Base-by-base conservation (phyloP, 53 echinoderm and acorn worm genomes). In the Paracentrotus lividus region DNA sequence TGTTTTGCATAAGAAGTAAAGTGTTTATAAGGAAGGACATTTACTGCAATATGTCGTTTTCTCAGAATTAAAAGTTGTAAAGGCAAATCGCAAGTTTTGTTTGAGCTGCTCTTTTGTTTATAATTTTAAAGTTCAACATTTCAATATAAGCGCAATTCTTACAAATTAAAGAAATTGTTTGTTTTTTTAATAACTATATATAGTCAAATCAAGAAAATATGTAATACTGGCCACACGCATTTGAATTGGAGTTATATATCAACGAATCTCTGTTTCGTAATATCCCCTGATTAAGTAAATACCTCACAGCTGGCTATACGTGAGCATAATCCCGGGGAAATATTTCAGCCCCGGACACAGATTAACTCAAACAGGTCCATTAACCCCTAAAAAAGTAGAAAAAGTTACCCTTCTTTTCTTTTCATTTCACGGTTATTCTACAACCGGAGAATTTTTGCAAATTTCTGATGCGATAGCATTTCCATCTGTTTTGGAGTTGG, bases 401-500 rank as follows among this genome's bases (percentile, higher is more conserved):
- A 36, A 32, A 40, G 42, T 72, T 8, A 29, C 64, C 42, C 72
- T 45, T 77, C 6, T 9, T 12, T 27, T 47, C 44, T 12, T 33
- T 47, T 45, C 26, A 81, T 33, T 47, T 45, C 26, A 81, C 47
- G 21, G 24, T 81, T 78, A 26, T 81, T 81, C 81, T 45, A 45
- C 26, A 33, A 23, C 47, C 44, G 13, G 81, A 81, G 81, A 81
- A 81, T 81, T 81, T 47, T 81, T 81, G 26, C 23, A 38, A 81
- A 81, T 23, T n/a, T 45, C 26, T 47, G 34, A 75, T 49, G 91
- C 45, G 59, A 92, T 92, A 56, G 92, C 81, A 92, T 92, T 92
- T 78, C 92, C 92, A 81, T 92, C 77, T 92, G 92, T 57, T 55
- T 66, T 77, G 24, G 15, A 45, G 68, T 40, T 33, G 12, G 77